These are phyloP conservation scores for Thermophis baileyi DNA, from an alignment of 2,113 vertebrate genomes.

Conservation along the genomic window DNA sequence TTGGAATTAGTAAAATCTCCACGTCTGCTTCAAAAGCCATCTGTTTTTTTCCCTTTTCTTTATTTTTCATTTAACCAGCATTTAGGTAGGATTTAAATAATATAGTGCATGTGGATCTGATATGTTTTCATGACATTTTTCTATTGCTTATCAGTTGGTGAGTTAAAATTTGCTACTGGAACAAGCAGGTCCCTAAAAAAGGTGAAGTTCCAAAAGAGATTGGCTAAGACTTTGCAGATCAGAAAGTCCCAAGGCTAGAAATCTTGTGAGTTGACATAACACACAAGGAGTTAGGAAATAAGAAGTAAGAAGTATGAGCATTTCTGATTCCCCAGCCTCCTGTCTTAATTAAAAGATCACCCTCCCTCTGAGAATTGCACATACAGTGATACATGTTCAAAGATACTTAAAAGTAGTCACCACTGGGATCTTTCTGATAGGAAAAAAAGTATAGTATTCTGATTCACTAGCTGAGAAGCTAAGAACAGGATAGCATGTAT, in stretches of 20 bases:
- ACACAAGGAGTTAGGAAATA: neutral
- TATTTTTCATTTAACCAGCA: neutral
- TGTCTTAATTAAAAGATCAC: neutral
- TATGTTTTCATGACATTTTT: neutral
- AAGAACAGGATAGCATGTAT: conserved; percentile 12
- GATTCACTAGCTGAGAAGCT: neutral
- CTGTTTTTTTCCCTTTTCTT: neutral
- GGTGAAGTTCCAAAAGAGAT: neutral
- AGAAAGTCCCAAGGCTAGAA: neutral
- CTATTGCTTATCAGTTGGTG: neutral
- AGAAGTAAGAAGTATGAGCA: conserved; percentile 22
- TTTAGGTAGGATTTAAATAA: neutral
- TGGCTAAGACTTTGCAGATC: neutral
- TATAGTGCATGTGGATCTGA: neutral
- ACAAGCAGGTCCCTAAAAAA: neutral
- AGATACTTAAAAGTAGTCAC: neutral
- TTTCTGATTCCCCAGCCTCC: conserved; percentile 4
- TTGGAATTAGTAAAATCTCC: conserved; percentile 8
- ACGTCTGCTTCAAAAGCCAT: neutral
- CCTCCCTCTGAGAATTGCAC: neutral
- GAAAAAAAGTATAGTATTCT: neutral
- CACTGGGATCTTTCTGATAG: neutral
- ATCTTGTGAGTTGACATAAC: neutral
- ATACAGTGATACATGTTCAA: neutral
- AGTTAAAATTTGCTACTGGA: neutral